phyloP scores from a whole-genome alignment of 2,888 invertebrate genomes.

The Ectropis crepuscularia region DNA sequence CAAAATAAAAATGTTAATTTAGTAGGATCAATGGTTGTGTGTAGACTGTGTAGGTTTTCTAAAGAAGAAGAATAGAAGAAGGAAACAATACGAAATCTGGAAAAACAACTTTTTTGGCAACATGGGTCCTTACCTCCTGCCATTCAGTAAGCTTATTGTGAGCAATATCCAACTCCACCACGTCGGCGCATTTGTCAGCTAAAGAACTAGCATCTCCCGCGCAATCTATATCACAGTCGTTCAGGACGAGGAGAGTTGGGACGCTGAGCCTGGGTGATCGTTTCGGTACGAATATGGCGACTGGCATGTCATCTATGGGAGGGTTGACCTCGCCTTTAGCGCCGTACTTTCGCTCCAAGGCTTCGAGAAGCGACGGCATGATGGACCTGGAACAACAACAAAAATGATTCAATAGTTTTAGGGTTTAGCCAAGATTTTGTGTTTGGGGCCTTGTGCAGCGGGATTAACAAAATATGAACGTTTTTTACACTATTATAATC shows the following conservation, averaged over 20 bases:
- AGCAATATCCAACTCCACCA: slow-evolving; percentile 97
- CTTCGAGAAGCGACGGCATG: slow-evolving; percentile 96
- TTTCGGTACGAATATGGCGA: slow-evolving; percentile 94
- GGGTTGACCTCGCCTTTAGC: slow-evolving; percentile 87
- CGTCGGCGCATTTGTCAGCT: slow-evolving; percentile 93
- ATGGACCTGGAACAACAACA: slow-evolving; percentile 56
- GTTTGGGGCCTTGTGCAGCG: too few species aligned
- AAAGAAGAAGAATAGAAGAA: too few species aligned
- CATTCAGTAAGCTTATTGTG: slow-evolving; percentile 96
- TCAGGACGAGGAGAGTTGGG: slow-evolving; percentile 93
- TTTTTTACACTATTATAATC: too few species aligned
- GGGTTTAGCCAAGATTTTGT: too few species aligned
- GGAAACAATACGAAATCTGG: too few species aligned
- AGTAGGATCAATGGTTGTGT: too few species aligned
- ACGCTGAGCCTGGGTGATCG: slow-evolving; percentile 91
- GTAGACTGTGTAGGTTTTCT: too few species aligned
- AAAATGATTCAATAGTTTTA: too few species aligned
- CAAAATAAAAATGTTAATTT: too few species aligned
- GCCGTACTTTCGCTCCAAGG: slow-evolving; percentile 94
- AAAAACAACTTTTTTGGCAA: too few species aligned
- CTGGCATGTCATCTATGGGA: slow-evolving; percentile 86
- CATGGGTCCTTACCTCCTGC: slow-evolving; percentile 92
- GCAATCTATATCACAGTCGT: slow-evolving; percentile 95
- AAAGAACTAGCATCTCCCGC: slow-evolving; percentile 93
- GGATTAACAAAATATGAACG: too few species aligned